phyloP scores from a whole-genome alignment of 2,888 invertebrate species.

The Lamellibrachia satsuma region DNA sequence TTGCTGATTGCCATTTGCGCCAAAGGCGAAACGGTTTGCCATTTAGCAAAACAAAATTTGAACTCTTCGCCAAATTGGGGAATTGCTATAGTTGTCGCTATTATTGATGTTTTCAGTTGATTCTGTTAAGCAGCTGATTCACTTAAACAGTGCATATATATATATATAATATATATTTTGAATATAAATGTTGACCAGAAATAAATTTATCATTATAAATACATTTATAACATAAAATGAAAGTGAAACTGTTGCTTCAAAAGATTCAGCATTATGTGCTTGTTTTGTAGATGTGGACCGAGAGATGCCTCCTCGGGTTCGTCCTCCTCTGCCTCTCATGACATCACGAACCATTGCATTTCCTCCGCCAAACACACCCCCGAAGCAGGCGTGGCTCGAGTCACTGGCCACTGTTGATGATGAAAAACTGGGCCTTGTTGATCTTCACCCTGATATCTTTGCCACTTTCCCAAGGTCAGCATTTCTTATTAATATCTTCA shows the following conservation, averaged over 20 bases:
- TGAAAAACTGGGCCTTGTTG: slow-evolving; percentile 77
- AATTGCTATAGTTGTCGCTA: too few species aligned
- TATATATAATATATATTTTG: not conserved
- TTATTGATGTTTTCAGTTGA: too few species aligned
- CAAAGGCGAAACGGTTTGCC: too few species aligned
- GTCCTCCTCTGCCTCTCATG: slow-evolving; percentile 48
- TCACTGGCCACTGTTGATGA: slow-evolving; percentile 55
- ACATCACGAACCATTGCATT: slow-evolving; percentile 53
- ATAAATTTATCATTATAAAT: too few species aligned
- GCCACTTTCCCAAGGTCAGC: slow-evolving; percentile 78
- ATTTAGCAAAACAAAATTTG: too few species aligned
- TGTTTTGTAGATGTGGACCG: not conserved
- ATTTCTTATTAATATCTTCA: not conserved
- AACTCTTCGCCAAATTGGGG: too few species aligned
- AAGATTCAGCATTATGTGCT: not conserved
- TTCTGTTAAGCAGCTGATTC: not conserved
- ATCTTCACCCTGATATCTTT: slow-evolving; percentile 89
- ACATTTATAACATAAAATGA: too few species aligned
- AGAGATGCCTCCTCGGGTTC: not conserved
- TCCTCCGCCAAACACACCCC: slow-evolving; percentile 45
- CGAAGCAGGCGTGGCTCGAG: slow-evolving; percentile 65
- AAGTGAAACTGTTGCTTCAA: too few species aligned
- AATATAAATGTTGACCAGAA: too few species aligned
- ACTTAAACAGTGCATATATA: not conserved
- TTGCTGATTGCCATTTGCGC: too few species aligned